Evolutionary conservation across 2,888 invertebrate species (phyloP), one percentile per base, ranked within the genome.

Genomic region (Hyles lineata): DNA sequence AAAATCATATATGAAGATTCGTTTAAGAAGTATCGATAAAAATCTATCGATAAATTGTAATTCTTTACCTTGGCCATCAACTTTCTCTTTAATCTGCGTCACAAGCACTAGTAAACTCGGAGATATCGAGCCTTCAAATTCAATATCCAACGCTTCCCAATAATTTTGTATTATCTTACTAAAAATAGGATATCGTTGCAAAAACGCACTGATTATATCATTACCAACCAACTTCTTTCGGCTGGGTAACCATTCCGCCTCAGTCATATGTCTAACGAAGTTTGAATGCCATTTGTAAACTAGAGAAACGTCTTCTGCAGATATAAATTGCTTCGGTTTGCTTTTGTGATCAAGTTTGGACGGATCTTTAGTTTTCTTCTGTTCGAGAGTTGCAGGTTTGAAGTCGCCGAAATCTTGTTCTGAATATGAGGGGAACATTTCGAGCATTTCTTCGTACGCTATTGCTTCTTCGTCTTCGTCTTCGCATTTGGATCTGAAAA

Each of bases 341-440:
- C 76, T 75, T 25, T 78, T 85, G 17, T 80, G 81, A 74, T 93
- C 83, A 0, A 77, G 19, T 59, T 74, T 79, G 59, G 75, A 79
- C 19, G 76, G 83, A 76, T 78, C 73, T 82, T 88, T 91, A 2
- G 88, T 78, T 75, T 94, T 95, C 71, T 83, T 89, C 79, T 95
- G 91, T 78, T 96, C 96, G 32, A 96, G 79, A 0, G 73, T 92
- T 75, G 79, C 90, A 74, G 84, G 92, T 88, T 83, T 96, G 89
- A 97, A 96, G 76, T 97, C 97, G 0, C 95, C 91, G 87, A 97
- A 98, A 85, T 98, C 97, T 69, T 92, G 87, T 6, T 96, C 96
- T 0, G 96, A 93, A 79, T 95, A 95, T 0, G 96, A 96, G 0
- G 97, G 97, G 83, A 98, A 98, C 84, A 97, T 92, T 83, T 96